Base-by-base conservation (phyloP, 2,113 vertebrate species). In the mouse (Mus musculus) region DNA sequence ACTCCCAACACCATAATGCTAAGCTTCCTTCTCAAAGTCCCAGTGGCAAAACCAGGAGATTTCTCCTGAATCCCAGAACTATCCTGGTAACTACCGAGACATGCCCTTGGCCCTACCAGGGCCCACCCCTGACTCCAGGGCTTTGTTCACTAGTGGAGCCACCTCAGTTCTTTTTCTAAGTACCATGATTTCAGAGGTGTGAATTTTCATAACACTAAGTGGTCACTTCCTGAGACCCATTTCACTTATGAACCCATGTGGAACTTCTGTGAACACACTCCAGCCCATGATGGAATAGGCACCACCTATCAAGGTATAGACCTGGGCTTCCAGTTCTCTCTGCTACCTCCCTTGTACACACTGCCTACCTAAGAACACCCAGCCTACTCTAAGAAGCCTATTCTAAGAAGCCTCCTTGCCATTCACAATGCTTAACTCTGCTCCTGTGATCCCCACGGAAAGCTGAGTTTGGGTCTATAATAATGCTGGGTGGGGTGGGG, bases 231-330 rank as follows among this genome's bases (percentile, higher is more conserved):
- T 46, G 19, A 81, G 42, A 52, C 22, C 8, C 30, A 13, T 49
- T 63, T 52, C 14, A 54, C 24, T 16, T 1, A 39, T 0, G 13
- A 56, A 30, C 1, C 1, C 0, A 9, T 33, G 24, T 10, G 76
- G 54, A 30, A 85, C n/a, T n/a, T 46, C 67, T 19, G 24, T 11
- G 49, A 12, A 63, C 1, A 19, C 42, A 42, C 1, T 20, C 1
- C 54, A 56, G 87, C 59, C n/a, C 12, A 22, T 0, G 3, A 7
- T 0, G 3, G 11, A 49, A 28, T 33, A 13, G 14, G 0, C 0
- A 5, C 1, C 52, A 46, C 5, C 33, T 42, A 20, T 2, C 28
- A n/a, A n/a, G 14, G 69, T 17, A 11, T 36, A 49, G 42, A 16
- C 14, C 52, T 10, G 1, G 5, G 26, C 39, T 63, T 8, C 52